These are phyloP conservation scores for Drosophila quinaria DNA, from an alignment of 2,888 invertebrate species.

Conservation along the genomic window DNA sequence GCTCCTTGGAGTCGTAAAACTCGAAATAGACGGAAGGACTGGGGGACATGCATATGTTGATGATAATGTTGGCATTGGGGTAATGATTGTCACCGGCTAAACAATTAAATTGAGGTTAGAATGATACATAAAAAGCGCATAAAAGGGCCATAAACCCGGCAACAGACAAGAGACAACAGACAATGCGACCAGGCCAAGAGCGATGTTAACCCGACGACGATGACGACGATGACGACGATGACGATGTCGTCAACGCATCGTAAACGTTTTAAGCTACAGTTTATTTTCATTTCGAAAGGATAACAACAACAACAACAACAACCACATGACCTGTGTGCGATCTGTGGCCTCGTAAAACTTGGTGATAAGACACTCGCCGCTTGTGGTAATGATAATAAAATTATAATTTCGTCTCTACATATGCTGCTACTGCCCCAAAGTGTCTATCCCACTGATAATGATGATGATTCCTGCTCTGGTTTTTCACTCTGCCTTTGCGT, in stretches of 20 bases:
- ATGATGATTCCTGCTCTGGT: slow-evolving; percentile 16
- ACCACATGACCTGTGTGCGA: slow-evolving; percentile 64
- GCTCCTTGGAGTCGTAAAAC: slow-evolving; percentile 77
- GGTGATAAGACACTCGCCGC: slow-evolving; percentile 75
- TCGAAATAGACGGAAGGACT: slow-evolving; percentile 30
- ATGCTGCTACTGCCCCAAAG: slow-evolving; percentile 49
- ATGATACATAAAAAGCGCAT: slow-evolving; percentile 85
- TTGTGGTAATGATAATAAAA: slow-evolving; percentile 83
- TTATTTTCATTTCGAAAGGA: slow-evolving; percentile 81
- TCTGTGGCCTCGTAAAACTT: slow-evolving; percentile 80
- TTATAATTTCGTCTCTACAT: slow-evolving; percentile 82
- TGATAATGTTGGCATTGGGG: slow-evolving; percentile 61
- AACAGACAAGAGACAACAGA: slow-evolving; percentile 45
- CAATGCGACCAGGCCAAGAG: slow-evolving; percentile 33
- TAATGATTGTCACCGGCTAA: slow-evolving; percentile 86
- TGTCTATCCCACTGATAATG: slow-evolving; percentile 33
- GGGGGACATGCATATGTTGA: slow-evolving; percentile 60
- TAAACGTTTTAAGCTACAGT: slow-evolving; percentile 83
- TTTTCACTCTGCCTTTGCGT: slow-evolving; percentile 10
- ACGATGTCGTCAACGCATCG: slow-evolving; percentile 80
- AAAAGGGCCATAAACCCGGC: slow-evolving; percentile 84
- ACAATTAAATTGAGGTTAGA: slow-evolving; percentile 86
- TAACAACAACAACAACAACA: slow-evolving; percentile 48
- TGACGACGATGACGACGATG: slow-evolving; percentile 56
- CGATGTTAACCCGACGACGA: slow-evolving; percentile 46